Percentiles rank a stretch among this genome's conserved stretches.
These are phyloP conservation scores for Columbina picui DNA, from an alignment of 2,113 vertebrate genomes.

Conservation along the genomic window DNA sequence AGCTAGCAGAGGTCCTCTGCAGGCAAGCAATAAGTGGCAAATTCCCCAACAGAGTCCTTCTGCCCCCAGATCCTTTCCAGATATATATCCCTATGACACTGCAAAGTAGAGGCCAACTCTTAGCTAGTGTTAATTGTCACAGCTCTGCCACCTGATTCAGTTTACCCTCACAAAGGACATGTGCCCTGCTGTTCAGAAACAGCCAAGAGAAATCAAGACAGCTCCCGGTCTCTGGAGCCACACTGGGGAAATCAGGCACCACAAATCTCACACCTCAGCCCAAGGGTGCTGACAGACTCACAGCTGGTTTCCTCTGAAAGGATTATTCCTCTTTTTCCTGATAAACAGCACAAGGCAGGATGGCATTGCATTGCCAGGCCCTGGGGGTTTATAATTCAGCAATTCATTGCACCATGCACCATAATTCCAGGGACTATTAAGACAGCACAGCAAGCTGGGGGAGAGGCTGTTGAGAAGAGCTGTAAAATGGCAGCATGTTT, in stretches of 20 bases:
- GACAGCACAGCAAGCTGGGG: not conserved
- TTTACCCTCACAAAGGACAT: not conserved
- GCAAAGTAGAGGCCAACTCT: not conserved
- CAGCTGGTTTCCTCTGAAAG: not conserved
- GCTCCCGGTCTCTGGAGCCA: not conserved
- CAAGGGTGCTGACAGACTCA: not conserved
- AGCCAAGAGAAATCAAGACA: rapidly evolving
- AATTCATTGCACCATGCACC: not conserved
- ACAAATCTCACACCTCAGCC: not conserved
- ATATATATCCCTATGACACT: rapidly evolving
- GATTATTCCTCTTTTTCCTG: not conserved
- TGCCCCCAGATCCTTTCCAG: not conserved
- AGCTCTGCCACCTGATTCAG: not conserved
- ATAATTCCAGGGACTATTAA: not conserved
- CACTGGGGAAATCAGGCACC: not conserved
- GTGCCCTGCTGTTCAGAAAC: rapidly evolving
- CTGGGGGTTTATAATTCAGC: not conserved
- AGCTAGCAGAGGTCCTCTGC: not conserved
- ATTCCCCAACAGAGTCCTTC: not conserved
- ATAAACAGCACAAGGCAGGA: not conserved
- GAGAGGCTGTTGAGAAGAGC: not conserved
- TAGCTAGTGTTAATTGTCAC: not conserved
- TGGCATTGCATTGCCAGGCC: rapidly evolving
- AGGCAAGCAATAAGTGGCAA: not conserved
- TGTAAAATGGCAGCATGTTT: not conserved